Percentiles rank a stretch among this genome's conserved stretches.
These are phyloP conservation scores for Dasysyrphus tricinctus DNA, from an alignment of 2,888 invertebrate genomes.

Conservation along the genomic window DNA sequence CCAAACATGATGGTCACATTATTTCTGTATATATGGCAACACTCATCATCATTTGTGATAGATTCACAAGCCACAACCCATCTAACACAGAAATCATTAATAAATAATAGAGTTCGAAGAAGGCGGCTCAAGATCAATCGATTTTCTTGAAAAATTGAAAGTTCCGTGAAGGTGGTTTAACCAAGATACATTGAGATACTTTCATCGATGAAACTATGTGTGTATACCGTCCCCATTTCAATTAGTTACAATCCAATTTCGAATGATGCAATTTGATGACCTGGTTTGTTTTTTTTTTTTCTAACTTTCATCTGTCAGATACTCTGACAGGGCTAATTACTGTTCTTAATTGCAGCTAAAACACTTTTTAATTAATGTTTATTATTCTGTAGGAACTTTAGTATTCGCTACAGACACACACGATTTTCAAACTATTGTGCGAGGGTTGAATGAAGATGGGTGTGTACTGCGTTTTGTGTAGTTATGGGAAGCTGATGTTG, in stretches of 20 bases:
- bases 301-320: slow-evolving; percentile 57
- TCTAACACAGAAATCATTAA: slow-evolving; percentile 10
- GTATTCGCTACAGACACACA: background rate
- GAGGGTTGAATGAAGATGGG: slow-evolving; percentile 40
- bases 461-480: slow-evolving; percentile 1
- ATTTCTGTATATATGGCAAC: background rate
- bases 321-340: slow-evolving; percentile 59
- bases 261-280: slow-evolving; percentile 62
- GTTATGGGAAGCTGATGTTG: slow-evolving; percentile 25
- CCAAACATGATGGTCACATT: too few species aligned
- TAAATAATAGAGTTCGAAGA: slow-evolving; percentile 25
- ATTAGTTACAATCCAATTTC: background rate
- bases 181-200: background rate
- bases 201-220: slow-evolving; percentile 19
- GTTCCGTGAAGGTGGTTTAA: slow-evolving; percentile 25
- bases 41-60: background rate
- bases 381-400: slow-evolving; percentile 35
- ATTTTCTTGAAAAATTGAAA: slow-evolving; percentile 36
- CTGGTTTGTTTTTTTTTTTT: slow-evolving; percentile 35
- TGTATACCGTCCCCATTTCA: slow-evolving; percentile 7
- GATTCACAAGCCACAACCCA: slow-evolving; percentile 12
- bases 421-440: background rate
- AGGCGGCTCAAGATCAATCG: slow-evolving; percentile 62
- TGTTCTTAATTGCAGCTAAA: slow-evolving; percentile 69
- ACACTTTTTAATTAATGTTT: slow-evolving; percentile 68